Evolutionary conservation across 2,888 invertebrate species (phyloP).

Genomic region (Agrotis exclamationis): DNA sequence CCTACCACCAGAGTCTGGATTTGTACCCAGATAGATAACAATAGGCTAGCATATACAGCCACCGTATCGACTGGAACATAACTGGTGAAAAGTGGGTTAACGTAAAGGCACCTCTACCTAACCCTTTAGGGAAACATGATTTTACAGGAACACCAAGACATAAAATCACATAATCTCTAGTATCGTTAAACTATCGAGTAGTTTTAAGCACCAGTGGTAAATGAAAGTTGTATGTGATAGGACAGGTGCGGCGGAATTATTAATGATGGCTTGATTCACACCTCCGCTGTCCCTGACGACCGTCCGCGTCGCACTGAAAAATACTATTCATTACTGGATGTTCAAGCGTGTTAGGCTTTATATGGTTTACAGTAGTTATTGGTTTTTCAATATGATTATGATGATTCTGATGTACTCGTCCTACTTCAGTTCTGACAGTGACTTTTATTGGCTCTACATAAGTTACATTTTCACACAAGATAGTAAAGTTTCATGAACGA

Average conservation of each 20-base stretch:
- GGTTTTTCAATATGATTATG: neutral
- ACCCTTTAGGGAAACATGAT: too few relatives aligned
- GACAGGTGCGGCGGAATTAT: slow-evolving; percentile 81
- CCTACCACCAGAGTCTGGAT: too few relatives aligned
- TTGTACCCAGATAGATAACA: too few relatives aligned
- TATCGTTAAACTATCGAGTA: slow-evolving; percentile 33
- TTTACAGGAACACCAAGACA: too few relatives aligned
- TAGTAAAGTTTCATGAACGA: too few relatives aligned
- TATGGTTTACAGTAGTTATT: slow-evolving; percentile 8
- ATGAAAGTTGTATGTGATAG: slow-evolving; percentile 69
- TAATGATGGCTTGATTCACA: slow-evolving; percentile 78
- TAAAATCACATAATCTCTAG: too few relatives aligned
- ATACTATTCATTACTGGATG: slow-evolving; percentile 43
- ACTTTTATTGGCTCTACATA: neutral
- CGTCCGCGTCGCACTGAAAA: slow-evolving; percentile 52
- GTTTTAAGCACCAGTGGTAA: slow-evolving; percentile 64
- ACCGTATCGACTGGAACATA: too few relatives aligned
- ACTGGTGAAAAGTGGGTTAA: too few relatives aligned
- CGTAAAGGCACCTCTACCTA: too few relatives aligned
- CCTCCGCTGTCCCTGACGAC: slow-evolving; percentile 64
- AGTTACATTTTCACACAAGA: too few relatives aligned
- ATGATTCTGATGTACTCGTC: too few relatives aligned
- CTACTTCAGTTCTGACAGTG: neutral
- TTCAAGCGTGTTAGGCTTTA: slow-evolving; percentile 31
- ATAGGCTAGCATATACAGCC: too few relatives aligned